A percentile compares a stretch with the other conserved stretches of the same genome.
Conservation (phyloP, 2,797 vertebrate genomes). For the Hephaestus fuliginosus region DNA sequence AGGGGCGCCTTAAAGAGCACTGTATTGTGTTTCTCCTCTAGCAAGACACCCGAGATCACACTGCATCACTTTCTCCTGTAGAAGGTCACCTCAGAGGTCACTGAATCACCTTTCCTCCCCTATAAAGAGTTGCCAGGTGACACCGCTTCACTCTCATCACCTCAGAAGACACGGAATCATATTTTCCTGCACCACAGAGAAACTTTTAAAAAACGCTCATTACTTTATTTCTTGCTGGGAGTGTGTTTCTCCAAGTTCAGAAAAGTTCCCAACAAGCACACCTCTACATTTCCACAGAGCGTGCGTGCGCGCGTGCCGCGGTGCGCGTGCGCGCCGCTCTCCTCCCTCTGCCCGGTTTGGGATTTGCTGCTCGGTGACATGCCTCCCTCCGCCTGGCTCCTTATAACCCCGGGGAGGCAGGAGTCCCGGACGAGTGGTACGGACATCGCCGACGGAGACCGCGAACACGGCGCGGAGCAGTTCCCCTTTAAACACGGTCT, state of each 20-base stretch:
- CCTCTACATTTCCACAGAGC: neutral
- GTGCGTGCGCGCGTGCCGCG: constrained; percentile 10
- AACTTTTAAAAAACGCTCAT: neutral
- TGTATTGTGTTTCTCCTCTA: no score
- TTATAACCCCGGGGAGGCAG: constrained; percentile 88
- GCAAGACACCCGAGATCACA: no score
- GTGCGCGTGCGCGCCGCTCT: constrained; percentile 4
- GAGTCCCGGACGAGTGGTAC: constrained; percentile 93
- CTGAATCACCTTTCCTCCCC: no score
- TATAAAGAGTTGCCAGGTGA: no score
- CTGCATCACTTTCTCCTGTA: no score
- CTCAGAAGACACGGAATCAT: neutral
- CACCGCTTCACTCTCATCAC: no score
- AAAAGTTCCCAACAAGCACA: neutral
- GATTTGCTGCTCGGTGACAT: constrained; percentile 89
- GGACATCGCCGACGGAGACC: constrained; percentile 93
- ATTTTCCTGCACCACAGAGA: neutral
- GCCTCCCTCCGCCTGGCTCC: constrained; percentile 91
- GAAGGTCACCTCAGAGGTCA: no score
- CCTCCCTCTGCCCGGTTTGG: constrained; percentile 79
- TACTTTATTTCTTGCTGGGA: neutral
- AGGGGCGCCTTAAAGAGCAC: no score
- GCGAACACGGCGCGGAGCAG: constrained; percentile 81
- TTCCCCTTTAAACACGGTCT: constrained; percentile 89
- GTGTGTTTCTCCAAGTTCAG: neutral